Base-by-base conservation (phyloP, 2,113 vertebrate species). In the Heptranchias perlo region DNA sequence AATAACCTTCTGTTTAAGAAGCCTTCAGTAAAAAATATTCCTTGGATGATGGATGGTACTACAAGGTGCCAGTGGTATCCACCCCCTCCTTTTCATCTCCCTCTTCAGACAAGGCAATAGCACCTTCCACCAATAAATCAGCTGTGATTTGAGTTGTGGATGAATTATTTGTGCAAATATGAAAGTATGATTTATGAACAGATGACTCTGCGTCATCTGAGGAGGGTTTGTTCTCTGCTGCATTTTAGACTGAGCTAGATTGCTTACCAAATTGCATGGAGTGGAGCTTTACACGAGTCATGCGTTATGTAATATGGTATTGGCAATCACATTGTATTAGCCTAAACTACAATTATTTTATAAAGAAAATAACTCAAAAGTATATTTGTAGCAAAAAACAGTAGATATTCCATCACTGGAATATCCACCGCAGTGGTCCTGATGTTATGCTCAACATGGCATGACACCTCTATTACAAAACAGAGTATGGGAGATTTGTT, bases 151-250 rank as follows among this genome's bases (percentile, higher is more conserved):
- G 84, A 87, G 84, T 87, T 87, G 47, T 49, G 23, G 84, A 87
- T 87, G 84, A 87, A 87, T 87, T 87, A 87, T 87, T 87, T 87
- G 84, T 87, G 84, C 47, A 52, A 87, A 87, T 87, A 87, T 87
- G 84, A 28, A 87, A 23, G 84, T 52, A 87, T 87, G 84, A 87
- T 87, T 87, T 87, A 87, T 87, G 84, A 87, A 49, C 47, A 87
- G 47, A 52, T 52, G 44, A 49, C 47, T 76, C 73, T 87, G 84
- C 47, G 52, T 87, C 25, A 87, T 87, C 44, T 52, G 84, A 52
- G 78, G 69, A 84, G 7, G 47, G 47, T 87, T 87, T 31, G 47
- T 87, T 87, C 23, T 1, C 84, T 49, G 84, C 2, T 49, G 23
- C 47, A 87, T 49, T 87, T 52, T 87, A 25, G 84, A 52, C 18